Evolutionary conservation across 2,113 vertebrate species (phyloP).

Genomic region (Rhadina sibilatrix): DNA sequence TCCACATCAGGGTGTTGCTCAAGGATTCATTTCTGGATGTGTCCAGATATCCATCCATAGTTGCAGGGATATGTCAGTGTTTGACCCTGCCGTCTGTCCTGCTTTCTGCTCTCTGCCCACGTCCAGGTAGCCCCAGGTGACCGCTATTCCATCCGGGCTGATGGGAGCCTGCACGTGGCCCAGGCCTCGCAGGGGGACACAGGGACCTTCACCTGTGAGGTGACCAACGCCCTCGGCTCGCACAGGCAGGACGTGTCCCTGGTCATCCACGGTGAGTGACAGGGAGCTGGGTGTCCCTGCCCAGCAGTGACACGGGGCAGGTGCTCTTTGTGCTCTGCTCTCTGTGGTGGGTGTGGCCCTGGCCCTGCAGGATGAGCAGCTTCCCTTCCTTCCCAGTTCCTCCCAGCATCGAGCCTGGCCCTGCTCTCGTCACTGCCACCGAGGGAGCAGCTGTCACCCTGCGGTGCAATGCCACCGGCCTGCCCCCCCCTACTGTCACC

Average conservation of each 20-base stretch:
- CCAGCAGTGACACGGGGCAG: rapidly evolving
- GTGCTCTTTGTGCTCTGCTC: rapidly evolving
- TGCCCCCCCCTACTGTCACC: slow-evolving; percentile 79
- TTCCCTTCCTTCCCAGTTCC: slow-evolving; percentile 77
- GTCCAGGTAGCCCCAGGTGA: slow-evolving; percentile 71
- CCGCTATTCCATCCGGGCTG: slow-evolving; percentile 73
- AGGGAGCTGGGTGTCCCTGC: rapidly evolving
- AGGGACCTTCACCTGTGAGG: slow-evolving; percentile 83
- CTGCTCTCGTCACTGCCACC: slow-evolving; percentile 76
- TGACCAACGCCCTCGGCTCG: slow-evolving; percentile 80
- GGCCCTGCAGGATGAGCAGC: background rate
- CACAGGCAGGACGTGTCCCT: slow-evolving; percentile 75
- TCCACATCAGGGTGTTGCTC: background rate
- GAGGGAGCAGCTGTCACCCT: slow-evolving; percentile 81
- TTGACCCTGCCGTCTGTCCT: rapidly evolving
- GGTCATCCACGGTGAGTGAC: slow-evolving; percentile 80
- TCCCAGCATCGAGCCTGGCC: slow-evolving; percentile 83
- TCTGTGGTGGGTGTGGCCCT: background rate
- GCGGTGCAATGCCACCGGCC: slow-evolving; percentile 76
- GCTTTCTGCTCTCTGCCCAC: background rate
- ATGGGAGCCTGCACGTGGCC: slow-evolving; percentile 85
- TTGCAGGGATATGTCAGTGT: rapidly evolving
- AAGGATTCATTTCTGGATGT: background rate
- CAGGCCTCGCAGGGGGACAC: slow-evolving; percentile 67
- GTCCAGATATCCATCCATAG: background rate